A percentile compares a stretch with the other conserved stretches of the same genome.
phyloP scores from a whole-genome alignment of 2,113 vertebrate species.

The Dascyllus trimaculatus region DNA sequence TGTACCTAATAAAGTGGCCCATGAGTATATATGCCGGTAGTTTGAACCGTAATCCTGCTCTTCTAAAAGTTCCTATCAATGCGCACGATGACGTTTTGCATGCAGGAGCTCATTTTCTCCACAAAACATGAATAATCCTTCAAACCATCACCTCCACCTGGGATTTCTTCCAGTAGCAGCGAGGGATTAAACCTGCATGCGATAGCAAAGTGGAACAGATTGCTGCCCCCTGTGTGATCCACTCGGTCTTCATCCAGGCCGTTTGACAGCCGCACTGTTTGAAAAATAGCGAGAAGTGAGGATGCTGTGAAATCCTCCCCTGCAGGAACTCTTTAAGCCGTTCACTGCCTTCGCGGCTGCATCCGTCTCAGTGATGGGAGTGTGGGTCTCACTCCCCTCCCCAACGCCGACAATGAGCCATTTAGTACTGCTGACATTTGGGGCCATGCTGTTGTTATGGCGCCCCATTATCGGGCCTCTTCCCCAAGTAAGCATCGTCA shows the following conservation, averaged over 20 bases:
- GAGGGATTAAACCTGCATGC: constrained; percentile 61
- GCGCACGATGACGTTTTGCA: constrained; percentile 11
- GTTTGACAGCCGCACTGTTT: constrained; percentile 62
- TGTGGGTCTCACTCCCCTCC: constrained; percentile 36
- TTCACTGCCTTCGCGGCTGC: constrained; percentile 37
- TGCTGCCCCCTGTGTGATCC: constrained; percentile 53
- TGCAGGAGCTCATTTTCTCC: constrained; percentile 37
- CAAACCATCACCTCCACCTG: constrained; percentile 52
- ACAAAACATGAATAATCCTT: constrained; percentile 42
- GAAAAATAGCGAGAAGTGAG: constrained; percentile 42
- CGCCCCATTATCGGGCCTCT: constrained; percentile 49
- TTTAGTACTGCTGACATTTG: constrained; percentile 40
- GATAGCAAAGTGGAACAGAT: constrained; percentile 57
- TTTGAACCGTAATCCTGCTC: constrained; percentile 30
- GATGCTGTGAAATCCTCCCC: constrained; percentile 61
- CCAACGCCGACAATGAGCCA: constrained; percentile 30
- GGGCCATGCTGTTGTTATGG: constrained; percentile 34
- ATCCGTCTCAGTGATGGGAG: constrained; percentile 32
- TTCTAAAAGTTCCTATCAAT: constrained; percentile 43
- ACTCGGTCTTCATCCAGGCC: constrained; percentile 38
- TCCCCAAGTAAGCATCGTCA: background rate
- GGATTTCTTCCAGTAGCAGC: constrained; percentile 45
- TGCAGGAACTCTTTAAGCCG: constrained; percentile 48
- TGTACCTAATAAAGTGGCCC: too few relatives aligned
- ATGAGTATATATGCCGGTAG: too few relatives aligned